phyloP scores from a whole-genome alignment of 1,140 invertebrate species.

The Diorhabda carinulata region DNA sequence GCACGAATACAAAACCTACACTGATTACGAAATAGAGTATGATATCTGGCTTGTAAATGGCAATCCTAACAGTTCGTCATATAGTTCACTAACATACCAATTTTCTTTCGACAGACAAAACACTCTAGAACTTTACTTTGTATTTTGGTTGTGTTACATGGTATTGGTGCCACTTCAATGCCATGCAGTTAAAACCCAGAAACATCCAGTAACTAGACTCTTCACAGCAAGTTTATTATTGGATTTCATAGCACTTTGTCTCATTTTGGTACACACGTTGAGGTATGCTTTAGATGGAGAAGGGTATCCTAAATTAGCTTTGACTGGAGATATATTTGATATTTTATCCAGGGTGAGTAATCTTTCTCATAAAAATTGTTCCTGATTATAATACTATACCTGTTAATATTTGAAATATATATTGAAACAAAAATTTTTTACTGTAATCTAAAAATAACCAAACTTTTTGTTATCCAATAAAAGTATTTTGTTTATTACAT shows the following conservation, averaged over 20 bases:
- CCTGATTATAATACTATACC: no score
- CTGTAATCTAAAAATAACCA: no score
- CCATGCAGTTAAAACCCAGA: slow-evolving; percentile 79
- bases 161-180: slow-evolving; percentile 84
- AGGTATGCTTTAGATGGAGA: slow-evolving; percentile 87
- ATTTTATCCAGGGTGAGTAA: slow-evolving; percentile 70
- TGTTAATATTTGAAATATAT: no score
- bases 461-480: no score
- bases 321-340: slow-evolving; percentile 87
- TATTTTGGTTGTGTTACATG: slow-evolving; percentile 85
- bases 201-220: slow-evolving; percentile 86
- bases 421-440: no score
- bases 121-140: slow-evolving; percentile 85
- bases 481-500: no score
- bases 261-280: slow-evolving; percentile 84
- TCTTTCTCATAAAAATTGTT: no score
- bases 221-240: slow-evolving; percentile 83
- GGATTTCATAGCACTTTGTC: slow-evolving; percentile 78
- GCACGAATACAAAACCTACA: slow-evolving; percentile 62
- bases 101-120: slow-evolving; percentile 96
- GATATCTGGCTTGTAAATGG: slow-evolving; percentile 97
- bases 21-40: slow-evolving; percentile 65
- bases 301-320: slow-evolving; percentile 73
- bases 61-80: slow-evolving; percentile 78
- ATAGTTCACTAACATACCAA: slow-evolving; percentile 87